Conservation (phyloP, 2,888 invertebrate species). For the Tetropium fuscum region DNA sequence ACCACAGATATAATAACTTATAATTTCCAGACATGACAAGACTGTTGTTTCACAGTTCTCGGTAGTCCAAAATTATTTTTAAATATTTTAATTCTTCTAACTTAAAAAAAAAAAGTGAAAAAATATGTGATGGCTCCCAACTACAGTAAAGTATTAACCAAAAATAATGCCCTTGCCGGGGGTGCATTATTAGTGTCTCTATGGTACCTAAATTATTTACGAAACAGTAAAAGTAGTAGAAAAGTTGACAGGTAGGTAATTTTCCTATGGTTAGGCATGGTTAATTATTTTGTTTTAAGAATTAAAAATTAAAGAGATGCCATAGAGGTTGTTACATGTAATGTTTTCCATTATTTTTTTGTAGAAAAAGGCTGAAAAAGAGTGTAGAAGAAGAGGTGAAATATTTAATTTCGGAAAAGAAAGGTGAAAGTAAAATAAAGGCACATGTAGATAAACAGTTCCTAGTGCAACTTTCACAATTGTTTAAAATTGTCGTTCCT, state of each 20-base stretch:
- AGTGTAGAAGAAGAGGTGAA: constrained; percentile 79
- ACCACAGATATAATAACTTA: too few relatives aligned
- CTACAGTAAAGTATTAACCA: constrained; percentile 80
- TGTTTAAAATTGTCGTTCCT: constrained; percentile 84
- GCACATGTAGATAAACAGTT: constrained; percentile 84
- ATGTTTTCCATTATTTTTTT: constrained; percentile 30
- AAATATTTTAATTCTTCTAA: too few relatives aligned
- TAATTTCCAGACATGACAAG: too few relatives aligned
- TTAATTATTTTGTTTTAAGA: constrained; percentile 19
- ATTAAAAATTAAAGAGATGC: too few relatives aligned
- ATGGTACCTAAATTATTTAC: constrained; percentile 70
- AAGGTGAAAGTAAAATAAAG: constrained; percentile 71
- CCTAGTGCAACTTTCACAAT: constrained; percentile 74
- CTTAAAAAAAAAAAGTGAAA: too few relatives aligned
- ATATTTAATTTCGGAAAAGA: constrained; percentile 82
- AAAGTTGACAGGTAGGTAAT: constrained; percentile 52
- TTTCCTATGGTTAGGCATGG: constrained; percentile 9
- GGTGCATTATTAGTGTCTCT: constrained; percentile 74
- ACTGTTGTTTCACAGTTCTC: too few relatives aligned
- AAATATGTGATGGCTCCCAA: constrained; percentile 82
- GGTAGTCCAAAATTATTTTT: too few relatives aligned
- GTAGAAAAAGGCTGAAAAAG: constrained; percentile 67
- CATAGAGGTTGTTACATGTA: too few relatives aligned
- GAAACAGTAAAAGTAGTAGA: constrained; percentile 66
- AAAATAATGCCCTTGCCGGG: constrained; percentile 75